Evolutionary conservation across 2,113 vertebrate genomes (phyloP).

Genomic region (Bubalus kerabau): DNA sequence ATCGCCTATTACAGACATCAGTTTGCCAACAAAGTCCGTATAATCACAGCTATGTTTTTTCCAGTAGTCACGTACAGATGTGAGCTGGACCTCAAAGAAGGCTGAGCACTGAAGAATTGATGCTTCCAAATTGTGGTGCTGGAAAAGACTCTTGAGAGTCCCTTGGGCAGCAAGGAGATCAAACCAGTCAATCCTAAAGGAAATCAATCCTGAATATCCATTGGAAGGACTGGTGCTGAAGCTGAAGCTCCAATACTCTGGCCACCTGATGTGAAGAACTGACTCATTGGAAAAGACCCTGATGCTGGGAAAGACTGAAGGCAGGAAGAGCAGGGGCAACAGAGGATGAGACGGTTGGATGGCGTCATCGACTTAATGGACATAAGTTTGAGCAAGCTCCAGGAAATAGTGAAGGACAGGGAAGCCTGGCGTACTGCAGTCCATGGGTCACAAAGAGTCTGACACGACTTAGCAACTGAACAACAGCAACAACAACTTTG

Average conservation of each 20-base stretch:
- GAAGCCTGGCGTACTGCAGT: background rate
- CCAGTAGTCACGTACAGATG: background rate
- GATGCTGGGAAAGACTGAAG: background rate
- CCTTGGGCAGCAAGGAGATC: background rate
- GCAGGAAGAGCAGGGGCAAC: background rate
- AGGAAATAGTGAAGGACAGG: background rate
- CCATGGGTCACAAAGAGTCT: background rate
- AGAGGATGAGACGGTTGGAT: background rate
- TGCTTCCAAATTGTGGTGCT: background rate
- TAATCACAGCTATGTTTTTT: background rate
- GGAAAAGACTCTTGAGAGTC: background rate
- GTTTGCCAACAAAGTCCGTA: background rate
- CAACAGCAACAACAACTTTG: background rate
- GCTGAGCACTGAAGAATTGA: background rate
- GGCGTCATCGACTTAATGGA: fast-evolving
- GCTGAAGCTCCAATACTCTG: background rate
- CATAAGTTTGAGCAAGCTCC: background rate
- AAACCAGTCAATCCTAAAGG: background rate
- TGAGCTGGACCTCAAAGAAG: background rate
- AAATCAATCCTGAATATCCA: background rate
- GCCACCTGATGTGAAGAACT: background rate
- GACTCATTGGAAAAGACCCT: background rate
- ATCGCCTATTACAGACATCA: background rate
- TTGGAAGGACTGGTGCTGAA: background rate
- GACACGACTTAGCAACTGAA: background rate